Evolutionary conservation across 2,113 vertebrate species (phyloP).

Genomic region (Pygoscelis antarcticus): DNA sequence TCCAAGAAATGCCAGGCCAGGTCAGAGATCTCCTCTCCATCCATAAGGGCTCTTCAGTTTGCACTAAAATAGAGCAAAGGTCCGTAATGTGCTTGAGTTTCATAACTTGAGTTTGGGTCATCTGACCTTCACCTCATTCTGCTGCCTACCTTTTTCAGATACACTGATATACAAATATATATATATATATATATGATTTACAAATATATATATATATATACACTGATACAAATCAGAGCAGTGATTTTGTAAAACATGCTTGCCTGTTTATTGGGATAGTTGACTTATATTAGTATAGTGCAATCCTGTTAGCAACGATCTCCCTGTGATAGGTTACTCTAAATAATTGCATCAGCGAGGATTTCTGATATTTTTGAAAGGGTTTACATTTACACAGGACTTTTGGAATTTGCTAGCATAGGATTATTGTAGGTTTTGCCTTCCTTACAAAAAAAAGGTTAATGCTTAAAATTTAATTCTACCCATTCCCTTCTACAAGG

Average conservation of each 20-base stretch:
- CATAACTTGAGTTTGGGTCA: accelerated
- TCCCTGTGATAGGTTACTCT: neutral
- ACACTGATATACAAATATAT: too few relatives aligned
- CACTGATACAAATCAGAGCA: neutral
- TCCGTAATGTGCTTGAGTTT: neutral
- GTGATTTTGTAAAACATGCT: neutral
- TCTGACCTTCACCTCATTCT: neutral
- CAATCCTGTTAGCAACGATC: neutral
- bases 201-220: too few relatives aligned
- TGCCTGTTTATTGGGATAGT: neutral
- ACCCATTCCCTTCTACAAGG: neutral
- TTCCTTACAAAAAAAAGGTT: neutral
- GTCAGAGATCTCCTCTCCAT: neutral
- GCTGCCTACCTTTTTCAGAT: neutral
- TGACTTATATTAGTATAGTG: neutral
- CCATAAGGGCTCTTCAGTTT: neutral
- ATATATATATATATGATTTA: too few relatives aligned
- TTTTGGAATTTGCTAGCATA: neutral
- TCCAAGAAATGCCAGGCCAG: neutral
- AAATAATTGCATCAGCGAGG: neutral
- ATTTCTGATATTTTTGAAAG: neutral
- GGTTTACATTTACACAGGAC: neutral
- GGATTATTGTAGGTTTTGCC: neutral
- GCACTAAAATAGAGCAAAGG: neutral
- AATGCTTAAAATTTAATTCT: neutral